Base-by-base conservation (phyloP, 2,113 vertebrate species). In the Microtus pennsylvanicus region DNA sequence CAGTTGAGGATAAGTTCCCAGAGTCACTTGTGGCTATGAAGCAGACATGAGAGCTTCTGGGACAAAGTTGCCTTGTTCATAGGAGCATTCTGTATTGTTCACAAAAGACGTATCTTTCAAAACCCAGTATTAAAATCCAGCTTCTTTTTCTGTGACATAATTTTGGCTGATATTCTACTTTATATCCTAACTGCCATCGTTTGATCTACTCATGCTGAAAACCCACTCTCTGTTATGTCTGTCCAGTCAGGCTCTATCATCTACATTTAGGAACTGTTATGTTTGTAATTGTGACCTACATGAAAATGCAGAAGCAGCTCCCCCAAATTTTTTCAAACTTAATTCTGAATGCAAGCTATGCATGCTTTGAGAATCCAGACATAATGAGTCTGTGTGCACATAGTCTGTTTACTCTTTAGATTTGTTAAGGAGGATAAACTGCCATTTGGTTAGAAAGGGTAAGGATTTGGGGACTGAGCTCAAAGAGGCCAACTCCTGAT, bases 221-320 rank as follows among this genome's bases (percentile, higher is more conserved):
- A n/a, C 61, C 55, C 35, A 74, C n/a, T 50, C 88, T 96, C 45
- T 93, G 11, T 87, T 93, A 87, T 87, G 58, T 85, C 72, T 87
- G 38, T 80, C 65, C 63, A 83, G 4, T 50, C 21, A 94, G 35
- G 81, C 75, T 94, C 12, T 70, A 35, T 67, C 81, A 55, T 75
- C 47, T 91, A 69, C 13, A 96, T 35, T 76, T 90, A 77, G 75
- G 65, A 82, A 85, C 11, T 12, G 14, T 69, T 13, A 78, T n/a
- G 55, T 38, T 28, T 76, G 83, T 2, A 21, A 58, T 69, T 80
- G 67, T 14, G 33, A 52, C 42, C 45, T 69, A 65, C 22, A 58
- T 70, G 55, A 95, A 65, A 94, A 83, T 9, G 55, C 65, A 91
- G 93, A 93, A 74, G 26, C 7, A n/a, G 26, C 69, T 19, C 1